Percentiles rank a stretch among this genome's conserved stretches.
phyloP scores from a whole-genome alignment of 2,797 vertebrate genomes.

The Phataginus tricuspis region DNA sequence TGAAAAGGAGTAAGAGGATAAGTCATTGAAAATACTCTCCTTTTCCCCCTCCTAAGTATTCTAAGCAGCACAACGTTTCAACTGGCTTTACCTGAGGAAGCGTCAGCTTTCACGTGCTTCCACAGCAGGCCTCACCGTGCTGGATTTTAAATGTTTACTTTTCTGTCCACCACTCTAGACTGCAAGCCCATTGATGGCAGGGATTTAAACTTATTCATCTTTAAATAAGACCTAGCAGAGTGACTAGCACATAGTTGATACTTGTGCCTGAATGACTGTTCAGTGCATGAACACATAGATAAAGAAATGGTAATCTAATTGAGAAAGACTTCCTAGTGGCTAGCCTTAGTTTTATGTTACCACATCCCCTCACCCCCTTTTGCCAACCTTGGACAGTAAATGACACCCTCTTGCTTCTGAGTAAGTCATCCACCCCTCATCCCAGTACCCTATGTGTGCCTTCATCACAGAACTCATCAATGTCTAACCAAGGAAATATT shows the following conservation, averaged over 20 bases:
- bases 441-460: not conserved
- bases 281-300: not conserved
- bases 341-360: not conserved
- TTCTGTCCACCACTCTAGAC: not conserved
- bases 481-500: not conserved
- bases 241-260: not conserved
- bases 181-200: constrained; percentile 16
- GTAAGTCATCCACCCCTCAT: not conserved
- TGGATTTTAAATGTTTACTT: constrained; percentile 26
- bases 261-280: not conserved
- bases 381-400: not conserved
- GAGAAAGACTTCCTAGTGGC: not conserved
- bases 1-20: constrained; percentile 62
- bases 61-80: constrained; percentile 16
- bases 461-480: not conserved
- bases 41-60: constrained; percentile 3
- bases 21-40: constrained; percentile 52
- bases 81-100: not conserved
- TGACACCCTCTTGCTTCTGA: not conserved
- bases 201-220: constrained; percentile 33
- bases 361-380: not conserved
- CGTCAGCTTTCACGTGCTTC: not conserved
- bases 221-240: not conserved
- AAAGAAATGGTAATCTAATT: not conserved
- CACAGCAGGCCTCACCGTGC: not conserved